Evolutionary conservation across 64 coral and sea anemone species (phyloP).

Genomic region (Montipora foliosa): DNA sequence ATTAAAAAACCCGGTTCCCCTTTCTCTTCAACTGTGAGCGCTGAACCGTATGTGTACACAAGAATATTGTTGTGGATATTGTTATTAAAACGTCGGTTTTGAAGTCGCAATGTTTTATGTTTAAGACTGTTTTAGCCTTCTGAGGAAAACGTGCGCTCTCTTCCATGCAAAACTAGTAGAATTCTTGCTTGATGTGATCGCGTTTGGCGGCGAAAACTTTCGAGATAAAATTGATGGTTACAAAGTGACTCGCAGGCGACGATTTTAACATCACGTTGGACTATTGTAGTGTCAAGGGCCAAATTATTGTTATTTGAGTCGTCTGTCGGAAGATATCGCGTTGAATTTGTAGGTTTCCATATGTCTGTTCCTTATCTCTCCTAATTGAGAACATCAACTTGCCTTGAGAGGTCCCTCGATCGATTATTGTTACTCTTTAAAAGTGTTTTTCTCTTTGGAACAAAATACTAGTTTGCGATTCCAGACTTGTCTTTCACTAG

Average conservation of each 20-base stretch:
- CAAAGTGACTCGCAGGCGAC: too few species aligned
- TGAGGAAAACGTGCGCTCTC: not conserved
- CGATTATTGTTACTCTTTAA: not conserved
- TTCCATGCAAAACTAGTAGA: not conserved
- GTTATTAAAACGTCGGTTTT: not conserved
- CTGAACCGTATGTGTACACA: not conserved
- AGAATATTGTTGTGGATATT: not conserved
- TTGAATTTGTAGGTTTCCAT: not conserved
- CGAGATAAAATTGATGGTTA: too few species aligned
- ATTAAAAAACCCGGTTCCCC: not conserved
- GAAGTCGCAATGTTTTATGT: not conserved
- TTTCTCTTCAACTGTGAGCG: not conserved
- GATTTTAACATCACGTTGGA: not conserved
- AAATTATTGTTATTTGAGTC: not conserved
- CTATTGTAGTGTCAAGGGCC: not conserved
- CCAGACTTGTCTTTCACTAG: not conserved
- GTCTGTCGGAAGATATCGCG: not conserved
- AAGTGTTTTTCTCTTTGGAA: not conserved
- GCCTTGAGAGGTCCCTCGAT: not conserved
- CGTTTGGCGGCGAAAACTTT: too few species aligned
- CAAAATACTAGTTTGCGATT: not conserved
- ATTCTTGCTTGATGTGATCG: not conserved
- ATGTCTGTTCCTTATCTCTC: not conserved
- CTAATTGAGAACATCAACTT: too few species aligned
- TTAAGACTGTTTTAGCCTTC: not conserved